Evolutionary conservation across 2,797 vertebrate species (phyloP), one percentile per base, ranked within the genome.

Genomic region (Acanthopagrus latus): DNA sequence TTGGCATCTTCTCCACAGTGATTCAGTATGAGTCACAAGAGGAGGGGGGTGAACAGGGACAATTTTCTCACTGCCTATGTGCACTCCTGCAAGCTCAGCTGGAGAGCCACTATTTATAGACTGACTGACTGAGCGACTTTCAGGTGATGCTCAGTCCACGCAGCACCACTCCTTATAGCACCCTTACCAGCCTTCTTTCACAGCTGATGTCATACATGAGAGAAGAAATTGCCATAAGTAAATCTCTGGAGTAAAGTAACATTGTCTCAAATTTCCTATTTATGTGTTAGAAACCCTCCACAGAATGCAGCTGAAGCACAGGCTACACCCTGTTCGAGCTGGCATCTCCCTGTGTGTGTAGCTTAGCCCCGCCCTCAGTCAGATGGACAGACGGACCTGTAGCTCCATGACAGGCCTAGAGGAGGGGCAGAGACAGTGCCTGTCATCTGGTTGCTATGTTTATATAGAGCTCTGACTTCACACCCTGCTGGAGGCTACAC

Each of bases 71-170:
- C 70, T 82, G 62, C 76, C 77, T 83, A 62, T 72, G 77, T 71
- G 73, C 27, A 25, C 76, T 76, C 54, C 82, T 84, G 76, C 73
- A 75, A 48, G 64, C 87, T 85, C 82, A 88, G 88, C 82, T 84
- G 79, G 82, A 83, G 69, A 72, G 80, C 17, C 60, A 18, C 91
- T 94, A 94, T 90, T 90, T 86, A 93, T 94, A 93, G 83, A 77
- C 27, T 3, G 59, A 56, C 64, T 50, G 74, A 46, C 56, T 67
- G 70, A 78, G 71, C 75, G 71, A 54, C 76, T 77, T 80, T 80
- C 63, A 74, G 57, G 71, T 56, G 63, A 81, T 72, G 69, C 74
- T 64, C 29, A 3, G 38, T 48, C 43, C 62, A 41, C 65, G 47
- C 54, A 47, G 50, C 63, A 41, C 55, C 44, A 23, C 23, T 64